phyloP scores from a whole-genome alignment of 2,888 invertebrate species.

The Melieria omissa region DNA sequence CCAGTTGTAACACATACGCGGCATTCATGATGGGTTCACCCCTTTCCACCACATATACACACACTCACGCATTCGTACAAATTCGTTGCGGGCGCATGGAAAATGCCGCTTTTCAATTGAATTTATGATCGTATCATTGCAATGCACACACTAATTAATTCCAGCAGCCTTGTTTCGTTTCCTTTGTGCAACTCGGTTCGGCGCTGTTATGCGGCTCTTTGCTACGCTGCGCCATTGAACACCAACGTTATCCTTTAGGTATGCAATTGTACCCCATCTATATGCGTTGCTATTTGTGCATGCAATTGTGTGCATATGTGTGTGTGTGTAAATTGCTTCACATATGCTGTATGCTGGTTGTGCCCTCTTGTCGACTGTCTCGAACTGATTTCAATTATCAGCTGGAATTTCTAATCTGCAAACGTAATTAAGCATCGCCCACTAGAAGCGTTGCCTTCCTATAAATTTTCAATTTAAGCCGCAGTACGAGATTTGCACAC shows the following conservation, averaged over 20 bases:
- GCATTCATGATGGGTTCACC: neutral
- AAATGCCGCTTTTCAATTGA: neutral
- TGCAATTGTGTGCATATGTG: neutral
- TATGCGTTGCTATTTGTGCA: neutral
- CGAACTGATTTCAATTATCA: slow-evolving; percentile 15
- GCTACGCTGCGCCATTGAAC: neutral
- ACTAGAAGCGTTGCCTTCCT: too few relatives aligned
- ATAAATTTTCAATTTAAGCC: too few relatives aligned
- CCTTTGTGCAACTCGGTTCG: neutral
- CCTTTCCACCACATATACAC: neutral
- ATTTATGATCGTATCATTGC: slow-evolving; percentile 19
- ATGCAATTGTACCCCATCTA: too few relatives aligned
- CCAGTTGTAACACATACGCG: neutral
- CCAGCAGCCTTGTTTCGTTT: neutral
- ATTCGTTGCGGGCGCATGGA: neutral
- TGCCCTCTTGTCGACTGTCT: neutral
- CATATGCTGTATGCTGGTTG: neutral
- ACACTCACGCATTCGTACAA: neutral
- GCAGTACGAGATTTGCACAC: too few relatives aligned
- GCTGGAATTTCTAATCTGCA: slow-evolving; percentile 15
- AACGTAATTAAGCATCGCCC: slow-evolving; percentile 1
- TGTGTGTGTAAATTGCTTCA: neutral
- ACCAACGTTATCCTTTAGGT: neutral
- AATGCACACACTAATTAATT: slow-evolving; percentile 21
- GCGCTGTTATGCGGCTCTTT: neutral